phyloP scores from a whole-genome alignment of 2,113 vertebrate species.

The Ciconia maguari region DNA sequence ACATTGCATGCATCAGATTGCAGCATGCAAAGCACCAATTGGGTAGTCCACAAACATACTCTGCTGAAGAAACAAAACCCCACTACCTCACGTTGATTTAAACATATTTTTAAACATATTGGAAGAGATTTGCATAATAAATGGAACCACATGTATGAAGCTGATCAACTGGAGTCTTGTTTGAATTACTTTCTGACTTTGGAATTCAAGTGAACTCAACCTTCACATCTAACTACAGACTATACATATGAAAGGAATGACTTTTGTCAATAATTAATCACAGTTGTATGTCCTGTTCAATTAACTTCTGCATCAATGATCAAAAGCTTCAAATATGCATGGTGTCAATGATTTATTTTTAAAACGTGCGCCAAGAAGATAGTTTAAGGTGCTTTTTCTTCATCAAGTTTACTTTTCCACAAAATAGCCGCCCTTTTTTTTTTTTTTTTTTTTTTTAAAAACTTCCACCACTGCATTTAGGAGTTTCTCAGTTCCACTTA shows the following conservation, averaged over 20 bases:
- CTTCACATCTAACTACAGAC: not conserved
- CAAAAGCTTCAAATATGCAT: not conserved
- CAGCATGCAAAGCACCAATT: not conserved
- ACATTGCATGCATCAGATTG: fast-evolving
- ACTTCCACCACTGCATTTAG: not conserved
- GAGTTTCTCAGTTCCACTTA: not conserved
- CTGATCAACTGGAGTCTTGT: not conserved
- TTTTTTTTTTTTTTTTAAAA: not conserved
- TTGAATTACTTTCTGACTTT: not conserved
- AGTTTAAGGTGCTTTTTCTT: not conserved
- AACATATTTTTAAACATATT: not conserved
- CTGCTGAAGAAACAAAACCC: not conserved
- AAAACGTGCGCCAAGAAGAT: not conserved
- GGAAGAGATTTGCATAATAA: constrained; percentile 19
- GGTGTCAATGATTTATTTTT: not conserved
- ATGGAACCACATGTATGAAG: constrained; percentile 9
- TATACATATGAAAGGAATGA: not conserved
- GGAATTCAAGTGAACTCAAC: constrained; percentile 39
- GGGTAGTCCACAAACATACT: not conserved
- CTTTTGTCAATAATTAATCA: constrained; percentile 48
- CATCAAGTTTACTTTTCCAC: not conserved
- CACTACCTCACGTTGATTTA: not conserved
- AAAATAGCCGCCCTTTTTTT: too few species aligned
- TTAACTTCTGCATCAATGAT: constrained; percentile 14
- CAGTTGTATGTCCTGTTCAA: not conserved